Base-by-base conservation (phyloP, 2,797 vertebrate species). In the Huso huso region DNA sequence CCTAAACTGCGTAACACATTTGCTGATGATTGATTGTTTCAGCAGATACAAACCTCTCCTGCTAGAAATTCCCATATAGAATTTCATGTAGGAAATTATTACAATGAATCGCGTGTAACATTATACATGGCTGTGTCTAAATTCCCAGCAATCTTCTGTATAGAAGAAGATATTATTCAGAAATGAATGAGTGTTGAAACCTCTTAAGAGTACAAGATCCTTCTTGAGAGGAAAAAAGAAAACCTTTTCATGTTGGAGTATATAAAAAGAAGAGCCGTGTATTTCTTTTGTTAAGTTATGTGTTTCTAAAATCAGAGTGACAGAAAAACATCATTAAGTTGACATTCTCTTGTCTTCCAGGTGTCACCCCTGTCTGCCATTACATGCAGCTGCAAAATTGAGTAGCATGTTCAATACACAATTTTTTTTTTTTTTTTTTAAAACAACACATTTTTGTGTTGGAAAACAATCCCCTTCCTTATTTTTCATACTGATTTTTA, bases 231-330 rank as follows among this genome's bases (percentile, higher is more conserved):
- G 1, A n/a, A 58, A 58, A 58, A n/a, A n/a, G 11, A 2, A 58
- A 7, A 58, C 4, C 10, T 10, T 58, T 58, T 58, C 55, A n/a
- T 58, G 55, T 13, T 7, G 7, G 5, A 58, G 55, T 58, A 58
- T 58, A 37, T 37, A 13, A n/a, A 58, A 13, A 58, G 6, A 11
- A 11, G 12, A 58, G 37, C 37, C 37, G 4, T 5, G 37, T 4
- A 37, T 78, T 82, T 80, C 7, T 55, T 68, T 15, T 13, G 48
- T 70, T 74, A 74, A 76, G 76, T 61, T 48, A 18, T 18, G 49
- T 64, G 13, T 50, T 52, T 50, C 55, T 58, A 10, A 58, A 58
- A 58, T n/a, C 55, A 6, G 12, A 58, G 55, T n/a, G 12, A 58
- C 55, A 58, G 55, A n/a, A n/a, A 58, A 58, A 58, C 55, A 2